These are phyloP conservation scores for Aleiodes testaceus DNA, from an alignment of 2,888 invertebrate genomes.

Conservation along the genomic window DNA sequence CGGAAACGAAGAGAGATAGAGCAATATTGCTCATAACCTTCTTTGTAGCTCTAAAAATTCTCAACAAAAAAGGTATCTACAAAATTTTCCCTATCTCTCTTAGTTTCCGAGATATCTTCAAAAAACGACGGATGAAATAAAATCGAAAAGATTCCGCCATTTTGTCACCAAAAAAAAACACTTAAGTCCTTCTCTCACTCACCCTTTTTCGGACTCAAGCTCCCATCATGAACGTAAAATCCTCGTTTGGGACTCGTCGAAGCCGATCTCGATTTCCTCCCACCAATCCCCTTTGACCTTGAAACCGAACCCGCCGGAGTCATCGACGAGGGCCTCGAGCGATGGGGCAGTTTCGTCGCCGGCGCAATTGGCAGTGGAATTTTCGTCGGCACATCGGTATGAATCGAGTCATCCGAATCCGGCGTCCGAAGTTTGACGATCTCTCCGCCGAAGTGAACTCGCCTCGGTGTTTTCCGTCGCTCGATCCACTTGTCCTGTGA, in stretches of 20 bases:
- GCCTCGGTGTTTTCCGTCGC: slow-evolving; percentile 77
- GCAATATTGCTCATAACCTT: too few species aligned
- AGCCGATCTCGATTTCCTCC: slow-evolving; percentile 57
- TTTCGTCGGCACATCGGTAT: slow-evolving; percentile 56
- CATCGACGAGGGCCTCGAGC: slow-evolving; percentile 45
- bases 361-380: slow-evolving; percentile 74
- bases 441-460: slow-evolving; percentile 91
- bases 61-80: too few species aligned
- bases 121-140: too few species aligned
- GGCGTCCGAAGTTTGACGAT: slow-evolving; percentile 89
- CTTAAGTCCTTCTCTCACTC: too few species aligned
- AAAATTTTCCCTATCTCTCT: too few species aligned
- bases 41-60: too few species aligned
- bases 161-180: too few species aligned
- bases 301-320: slow-evolving; percentile 55
- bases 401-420: slow-evolving; percentile 81
- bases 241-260: slow-evolving; percentile 63
- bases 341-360: slow-evolving; percentile 69
- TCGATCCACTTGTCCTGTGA: slow-evolving; percentile 51
- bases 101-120: too few species aligned
- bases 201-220: slow-evolving; percentile 67
- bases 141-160: too few species aligned
- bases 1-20: too few species aligned
- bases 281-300: slow-evolving; percentile 19
- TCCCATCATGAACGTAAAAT: slow-evolving; percentile 63